Base-by-base conservation (phyloP, 2,888 invertebrate genomes). In the Phyllotreta cruciferae region DNA sequence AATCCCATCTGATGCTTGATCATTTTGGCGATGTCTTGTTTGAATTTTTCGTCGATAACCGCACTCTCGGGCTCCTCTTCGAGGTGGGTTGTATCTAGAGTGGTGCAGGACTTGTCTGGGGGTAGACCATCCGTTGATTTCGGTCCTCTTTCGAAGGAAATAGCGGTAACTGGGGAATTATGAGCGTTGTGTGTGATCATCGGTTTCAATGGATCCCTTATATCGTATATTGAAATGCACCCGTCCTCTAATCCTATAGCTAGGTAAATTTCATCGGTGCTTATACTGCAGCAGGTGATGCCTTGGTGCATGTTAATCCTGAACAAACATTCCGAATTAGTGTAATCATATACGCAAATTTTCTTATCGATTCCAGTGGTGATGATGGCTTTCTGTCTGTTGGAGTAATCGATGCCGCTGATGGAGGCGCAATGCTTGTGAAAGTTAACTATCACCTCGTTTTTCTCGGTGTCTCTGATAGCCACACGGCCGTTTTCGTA, bases 201-300 rank as follows among this genome's bases (percentile, higher is more conserved):
- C 0, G 77, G 78, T 39, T 74, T 72, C 14, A 78, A 61, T 1
- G 74, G 72, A 55, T 75, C 72, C 57, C 73, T 69, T 34, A 78
- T 64, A 56, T 80, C 77, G 66, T 77, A 80, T 1, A 79, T 57
- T 57, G 73, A 74, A 1, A 79, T 64, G 35, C 70, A 68, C 6
- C 80, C 80, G 53, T 75, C 73, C 49, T 73, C 73, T 6, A 74
- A 62, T 6, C 78, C 79, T 3, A 76, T 73, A 0, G 74, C 78
- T 10, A 80, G 56, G 36, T 70, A 68, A 11, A 68, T 66, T 11
- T 74, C 76, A 60, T 78, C 75, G 5, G 67, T 56, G 57, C 75
- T 74, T 11, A 77, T 67, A 55, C 78, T 79, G 3, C 78, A 64
- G 0, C 74, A 67, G 3, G 75, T 76, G 0, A 79, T 68, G 1